Conservation (phyloP, 1,140 invertebrate species). For the Camponotus floridanus region DNA sequence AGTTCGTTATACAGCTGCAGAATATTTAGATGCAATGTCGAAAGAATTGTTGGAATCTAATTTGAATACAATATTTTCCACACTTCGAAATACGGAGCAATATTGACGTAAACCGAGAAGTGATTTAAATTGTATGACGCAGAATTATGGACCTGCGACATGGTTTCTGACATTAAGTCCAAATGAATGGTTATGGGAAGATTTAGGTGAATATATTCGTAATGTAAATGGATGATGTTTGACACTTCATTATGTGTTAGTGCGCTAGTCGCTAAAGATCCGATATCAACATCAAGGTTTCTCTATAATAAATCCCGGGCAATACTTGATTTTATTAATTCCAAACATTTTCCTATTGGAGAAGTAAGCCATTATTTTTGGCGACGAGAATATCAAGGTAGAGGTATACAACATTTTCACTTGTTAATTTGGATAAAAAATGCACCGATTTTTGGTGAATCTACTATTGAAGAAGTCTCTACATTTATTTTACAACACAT, state of each 20-base stretch:
- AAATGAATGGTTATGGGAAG: background rate
- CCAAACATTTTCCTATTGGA: background rate
- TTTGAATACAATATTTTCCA: background rate
- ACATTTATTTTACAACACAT: slow-evolving; percentile 31
- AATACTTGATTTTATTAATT: background rate
- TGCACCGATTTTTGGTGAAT: no score
- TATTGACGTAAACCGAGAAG: background rate
- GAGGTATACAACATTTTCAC: no score
- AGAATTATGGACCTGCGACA: slow-evolving; percentile 1
- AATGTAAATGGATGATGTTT: background rate
- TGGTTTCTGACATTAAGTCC: slow-evolving; percentile 11
- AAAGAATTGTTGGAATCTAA: background rate
- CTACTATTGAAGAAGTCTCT: no score
- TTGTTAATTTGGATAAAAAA: no score
- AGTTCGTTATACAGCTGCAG: no score
- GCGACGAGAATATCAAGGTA: no score
- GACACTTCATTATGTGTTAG: background rate
- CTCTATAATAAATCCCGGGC: background rate
- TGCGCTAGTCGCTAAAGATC: no score
- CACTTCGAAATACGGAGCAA: background rate
- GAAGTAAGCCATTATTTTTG: background rate
- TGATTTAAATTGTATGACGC: slow-evolving; percentile 19
- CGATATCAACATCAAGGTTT: no score
- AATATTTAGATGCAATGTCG: background rate
- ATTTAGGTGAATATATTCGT: background rate